These are phyloP conservation scores for Matsumurasca onukii DNA, from an alignment of 1,140 invertebrate genomes.

Conservation along the genomic window DNA sequence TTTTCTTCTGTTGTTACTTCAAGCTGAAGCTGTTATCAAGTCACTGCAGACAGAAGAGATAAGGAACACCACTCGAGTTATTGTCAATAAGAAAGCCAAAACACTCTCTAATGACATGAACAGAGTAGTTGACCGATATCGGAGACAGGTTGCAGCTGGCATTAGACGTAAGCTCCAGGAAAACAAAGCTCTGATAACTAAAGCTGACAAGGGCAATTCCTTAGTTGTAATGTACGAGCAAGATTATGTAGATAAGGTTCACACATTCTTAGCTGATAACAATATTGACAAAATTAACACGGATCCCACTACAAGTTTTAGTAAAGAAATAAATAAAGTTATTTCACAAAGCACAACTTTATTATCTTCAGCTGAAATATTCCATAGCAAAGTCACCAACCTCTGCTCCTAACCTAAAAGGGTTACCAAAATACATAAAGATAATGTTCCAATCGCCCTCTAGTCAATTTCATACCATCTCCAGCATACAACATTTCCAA, in stretches of 20 bases:
- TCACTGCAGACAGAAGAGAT: neutral
- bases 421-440: neutral
- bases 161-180: neutral
- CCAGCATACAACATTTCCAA: neutral
- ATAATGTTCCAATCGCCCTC: neutral
- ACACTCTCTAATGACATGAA: neutral
- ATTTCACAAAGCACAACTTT: neutral
- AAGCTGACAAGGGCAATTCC: slow-evolving; percentile 3
- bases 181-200: neutral
- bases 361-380: neutral
- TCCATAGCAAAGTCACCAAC: neutral
- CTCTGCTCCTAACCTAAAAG: neutral
- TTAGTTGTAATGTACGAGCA: neutral
- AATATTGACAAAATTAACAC: neutral
- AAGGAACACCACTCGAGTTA: neutral
- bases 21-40: neutral
- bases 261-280: neutral
- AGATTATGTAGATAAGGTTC: neutral
- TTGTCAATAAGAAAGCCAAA: neutral
- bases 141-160: neutral
- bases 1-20: neutral
- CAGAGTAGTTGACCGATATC: neutral
- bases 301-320: neutral
- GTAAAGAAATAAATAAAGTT: neutral
- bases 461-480: neutral